phyloP scores from a whole-genome alignment of 2,797 vertebrate genomes.

The Gymnothorax reevesii region DNA sequence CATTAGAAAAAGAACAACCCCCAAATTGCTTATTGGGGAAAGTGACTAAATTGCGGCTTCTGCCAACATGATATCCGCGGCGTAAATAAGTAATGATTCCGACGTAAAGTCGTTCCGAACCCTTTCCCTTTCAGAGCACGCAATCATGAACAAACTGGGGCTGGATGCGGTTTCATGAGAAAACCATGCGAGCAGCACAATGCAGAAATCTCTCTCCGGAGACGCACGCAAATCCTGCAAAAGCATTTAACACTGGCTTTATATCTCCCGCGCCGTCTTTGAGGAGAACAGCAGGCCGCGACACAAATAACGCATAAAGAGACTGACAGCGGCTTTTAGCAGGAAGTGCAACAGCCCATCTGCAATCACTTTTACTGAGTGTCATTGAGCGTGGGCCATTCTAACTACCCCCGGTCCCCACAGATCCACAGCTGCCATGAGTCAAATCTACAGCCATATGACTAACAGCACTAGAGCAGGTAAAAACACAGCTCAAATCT shows the following conservation, averaged over 20 bases:
- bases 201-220: slow-evolving; percentile 66
- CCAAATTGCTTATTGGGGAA: slow-evolving; percentile 61
- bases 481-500: slow-evolving; percentile 54
- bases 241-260: slow-evolving; percentile 67
- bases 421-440: slow-evolving; percentile 67
- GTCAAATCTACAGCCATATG: slow-evolving; percentile 69
- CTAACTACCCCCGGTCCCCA: slow-evolving; percentile 64
- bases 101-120: slow-evolving; percentile 30
- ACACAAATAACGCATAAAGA: slow-evolving; percentile 69
- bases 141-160: slow-evolving; percentile 46
- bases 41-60: slow-evolving; percentile 54
- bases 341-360: slow-evolving; percentile 62
- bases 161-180: slow-evolving; percentile 39
- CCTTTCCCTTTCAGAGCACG: slow-evolving; percentile 34
- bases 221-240: slow-evolving; percentile 65
- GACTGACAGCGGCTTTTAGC: slow-evolving; percentile 75
- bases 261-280: slow-evolving; percentile 75
- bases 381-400: slow-evolving; percentile 73
- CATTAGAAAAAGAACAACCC: slow-evolving; percentile 60
- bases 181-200: slow-evolving; percentile 59
- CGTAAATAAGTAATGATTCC: slow-evolving; percentile 48
- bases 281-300: slow-evolving; percentile 70
- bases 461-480: slow-evolving; percentile 65
- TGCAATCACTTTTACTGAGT: slow-evolving; percentile 71
- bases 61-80: slow-evolving; percentile 47